Evolutionary conservation across 1,140 invertebrate species (phyloP), one percentile per base, ranked within the genome.

Genomic region (Diorhabda elongata): DNA sequence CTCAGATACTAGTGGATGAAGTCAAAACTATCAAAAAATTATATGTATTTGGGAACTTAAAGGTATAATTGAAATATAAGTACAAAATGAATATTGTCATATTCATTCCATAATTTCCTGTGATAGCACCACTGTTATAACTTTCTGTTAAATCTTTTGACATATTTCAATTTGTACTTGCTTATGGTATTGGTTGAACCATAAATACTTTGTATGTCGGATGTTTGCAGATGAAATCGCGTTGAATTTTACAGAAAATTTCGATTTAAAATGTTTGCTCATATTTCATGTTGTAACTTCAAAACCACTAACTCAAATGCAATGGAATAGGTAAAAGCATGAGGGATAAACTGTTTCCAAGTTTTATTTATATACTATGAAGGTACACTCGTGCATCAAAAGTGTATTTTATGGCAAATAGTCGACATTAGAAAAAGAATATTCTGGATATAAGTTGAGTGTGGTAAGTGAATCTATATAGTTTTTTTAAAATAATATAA

Each of bases 181-280:
- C 47, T 52, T 52, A 8, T 4, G 47, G 47, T 52, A 52, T 52
- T 52, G 47, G n/a, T 52, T 52, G 6, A 52, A 52, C 47, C 47
- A 52, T 52, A 52, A 52, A 52, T 52, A 52, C 47, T 52, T 52
- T 2, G 6, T n/a, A 52, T 52, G 47, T 52, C 47, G 47, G 3
- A 52, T 52, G 47, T 52, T 52, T 52, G 47, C 47, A 52, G 47
- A 52, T 52, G 47, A 52, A 52, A 52, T 52, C 47, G 47, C 47
- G 47, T 52, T 52, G 47, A 52, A 52, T 52, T 52, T 52, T 52
- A 52, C 47, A 52, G 47, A 4, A 52, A 26, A 52, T 52, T 52
- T 52, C 47, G 4, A 8, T 52, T 52, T 52, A 52, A 8, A 4
- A 52, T 52, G 47, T 52, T 52, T 52, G 47, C 4, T 52, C 47